Percentiles rank a stretch among this genome's conserved stretches.
phyloP scores from a whole-genome alignment of 2,888 invertebrate species.

The Zaprionus bogoriensis region DNA sequence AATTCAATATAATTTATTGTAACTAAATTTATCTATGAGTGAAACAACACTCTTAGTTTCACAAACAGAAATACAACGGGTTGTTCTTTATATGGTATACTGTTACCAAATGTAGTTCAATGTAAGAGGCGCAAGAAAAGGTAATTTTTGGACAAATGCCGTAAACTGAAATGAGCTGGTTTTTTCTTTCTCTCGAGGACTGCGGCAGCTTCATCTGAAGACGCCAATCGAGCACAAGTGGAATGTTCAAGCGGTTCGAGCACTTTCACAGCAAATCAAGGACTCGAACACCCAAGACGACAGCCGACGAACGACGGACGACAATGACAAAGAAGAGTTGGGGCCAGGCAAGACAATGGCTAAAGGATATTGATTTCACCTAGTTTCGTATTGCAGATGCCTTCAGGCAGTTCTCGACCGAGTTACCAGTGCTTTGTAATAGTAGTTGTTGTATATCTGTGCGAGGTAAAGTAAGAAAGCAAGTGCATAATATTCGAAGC shows the following conservation, averaged over 20 bases:
- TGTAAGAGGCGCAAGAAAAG: constrained; percentile 30
- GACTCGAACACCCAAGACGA: constrained; percentile 13
- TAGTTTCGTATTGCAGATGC: constrained; percentile 49
- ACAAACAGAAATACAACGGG: constrained; percentile 23
- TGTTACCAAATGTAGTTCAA: too few species aligned
- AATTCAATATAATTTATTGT: too few species aligned
- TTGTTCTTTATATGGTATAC: too few species aligned
- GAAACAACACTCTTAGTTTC: constrained; percentile 32
- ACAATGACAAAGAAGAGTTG: constrained; percentile 39
- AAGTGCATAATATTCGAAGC: neutral
- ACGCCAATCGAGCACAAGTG: constrained; percentile 30
- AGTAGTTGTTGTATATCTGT: neutral
- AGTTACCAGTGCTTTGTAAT: neutral
- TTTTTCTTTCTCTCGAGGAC: neutral
- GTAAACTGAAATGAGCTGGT: constrained; percentile 57
- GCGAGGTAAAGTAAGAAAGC: neutral
- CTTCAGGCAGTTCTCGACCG: constrained; percentile 13
- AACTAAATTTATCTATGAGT: constrained; percentile 1
- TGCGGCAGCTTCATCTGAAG: constrained; percentile 13
- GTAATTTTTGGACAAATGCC: constrained; percentile 35
- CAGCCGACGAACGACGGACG: too few species aligned
- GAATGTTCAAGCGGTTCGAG: constrained; percentile 33
- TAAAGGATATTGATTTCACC: constrained; percentile 69
- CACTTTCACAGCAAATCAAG: constrained; percentile 38
- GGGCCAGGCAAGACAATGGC: constrained; percentile 53